phyloP scores from a whole-genome alignment of 1,140 invertebrate genomes.

The Drosophila gunungcola region DNA sequence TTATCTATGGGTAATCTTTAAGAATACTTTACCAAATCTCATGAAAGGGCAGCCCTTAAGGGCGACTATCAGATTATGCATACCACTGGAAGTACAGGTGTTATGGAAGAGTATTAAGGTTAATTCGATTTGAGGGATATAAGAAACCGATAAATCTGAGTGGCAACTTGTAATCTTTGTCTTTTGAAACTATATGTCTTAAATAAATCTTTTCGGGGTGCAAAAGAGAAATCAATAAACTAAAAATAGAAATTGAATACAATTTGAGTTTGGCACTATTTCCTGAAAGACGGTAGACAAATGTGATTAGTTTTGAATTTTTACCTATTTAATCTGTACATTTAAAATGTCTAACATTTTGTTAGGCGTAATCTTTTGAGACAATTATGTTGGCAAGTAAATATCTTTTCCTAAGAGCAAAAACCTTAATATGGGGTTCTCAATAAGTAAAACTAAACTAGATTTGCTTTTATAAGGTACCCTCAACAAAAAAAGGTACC shows the following conservation, averaged over 20 bases:
- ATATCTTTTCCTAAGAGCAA: too few species aligned
- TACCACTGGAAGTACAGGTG: slow-evolving; percentile 33
- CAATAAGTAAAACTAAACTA: too few species aligned
- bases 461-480: too few species aligned
- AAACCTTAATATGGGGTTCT: too few species aligned
- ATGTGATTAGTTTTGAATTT: background rate
- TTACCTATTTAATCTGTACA: background rate
- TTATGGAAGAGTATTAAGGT: slow-evolving; percentile 15
- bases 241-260: background rate
- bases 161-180: background rate
- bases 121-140: background rate
- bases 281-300: background rate
- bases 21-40: slow-evolving; percentile 42
- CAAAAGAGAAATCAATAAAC: too few species aligned
- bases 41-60: slow-evolving; percentile 17
- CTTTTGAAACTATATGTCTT: too few species aligned
- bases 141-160: background rate
- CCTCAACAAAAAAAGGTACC: too few species aligned
- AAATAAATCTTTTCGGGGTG: too few species aligned
- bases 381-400: too few species aligned
- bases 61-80: slow-evolving; percentile 22
- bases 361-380: too few species aligned
- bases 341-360: too few species aligned
- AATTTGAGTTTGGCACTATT: slow-evolving; percentile 1
- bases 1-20: slow-evolving; percentile 15